Percentiles rank a stretch among this genome's conserved stretches.
Evolutionary conservation across 2,113 vertebrate species (phyloP).

Genomic region (Rutilus rutilus): DNA sequence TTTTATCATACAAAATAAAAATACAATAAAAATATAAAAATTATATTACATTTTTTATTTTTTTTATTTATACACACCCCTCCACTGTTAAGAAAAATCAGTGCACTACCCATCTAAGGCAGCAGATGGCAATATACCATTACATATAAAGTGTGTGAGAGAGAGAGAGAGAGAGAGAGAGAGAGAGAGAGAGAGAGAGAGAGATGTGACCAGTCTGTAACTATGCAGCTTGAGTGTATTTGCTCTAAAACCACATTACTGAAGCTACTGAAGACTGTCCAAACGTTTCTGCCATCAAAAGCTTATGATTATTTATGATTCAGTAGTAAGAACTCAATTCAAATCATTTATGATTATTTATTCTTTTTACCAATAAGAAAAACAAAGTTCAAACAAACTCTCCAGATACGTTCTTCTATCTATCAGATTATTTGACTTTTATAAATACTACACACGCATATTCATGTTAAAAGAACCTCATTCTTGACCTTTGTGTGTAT

Average conservation of each 20-base stretch:
- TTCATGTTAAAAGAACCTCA: not conserved
- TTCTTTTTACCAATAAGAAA: not conserved
- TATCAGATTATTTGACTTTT: not conserved
- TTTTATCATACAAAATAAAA: too few species aligned
- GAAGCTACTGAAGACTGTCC: not conserved
- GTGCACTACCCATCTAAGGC: constrained; percentile 49
- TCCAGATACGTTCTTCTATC: not conserved
- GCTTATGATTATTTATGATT: not conserved
- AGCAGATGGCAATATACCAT: constrained; percentile 72
- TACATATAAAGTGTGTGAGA: not conserved
- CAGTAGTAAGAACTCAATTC: not conserved
- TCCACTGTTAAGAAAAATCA: constrained; percentile 23
- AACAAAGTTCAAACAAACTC: not conserved
- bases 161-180: too few species aligned
- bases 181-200: not conserved
- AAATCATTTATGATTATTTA: not conserved
- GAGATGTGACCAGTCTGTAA: constrained; percentile 55
- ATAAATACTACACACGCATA: not conserved
- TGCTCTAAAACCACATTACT: constrained; percentile 66
- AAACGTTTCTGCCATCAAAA: not conserved
- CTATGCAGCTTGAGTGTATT: constrained; percentile 69
- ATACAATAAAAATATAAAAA: too few species aligned
- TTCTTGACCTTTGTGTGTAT: not conserved
- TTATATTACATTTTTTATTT: too few species aligned
- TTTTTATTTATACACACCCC: too few species aligned